These are phyloP conservation scores for Procambarus virginalis DNA, from an alignment of 1,140 invertebrate species.

Conservation along the genomic window DNA sequence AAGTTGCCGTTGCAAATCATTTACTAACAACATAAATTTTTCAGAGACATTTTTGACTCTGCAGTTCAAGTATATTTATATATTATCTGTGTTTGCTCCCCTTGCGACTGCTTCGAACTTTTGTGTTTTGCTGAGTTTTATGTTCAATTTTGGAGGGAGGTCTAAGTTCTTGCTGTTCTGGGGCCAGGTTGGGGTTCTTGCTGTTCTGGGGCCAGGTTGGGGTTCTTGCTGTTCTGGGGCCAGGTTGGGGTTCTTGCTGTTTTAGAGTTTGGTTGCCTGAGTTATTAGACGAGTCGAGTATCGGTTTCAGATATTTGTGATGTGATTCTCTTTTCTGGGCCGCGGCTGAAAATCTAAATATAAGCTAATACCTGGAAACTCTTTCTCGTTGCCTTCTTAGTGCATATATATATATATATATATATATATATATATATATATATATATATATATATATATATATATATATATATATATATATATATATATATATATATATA, in stretches of 20 bases:
- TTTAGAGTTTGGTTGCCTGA: neutral
- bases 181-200: no score
- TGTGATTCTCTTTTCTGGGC: neutral
- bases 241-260: neutral
- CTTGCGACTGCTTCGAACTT: neutral
- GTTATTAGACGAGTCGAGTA: neutral
- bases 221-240: neutral
- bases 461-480: neutral
- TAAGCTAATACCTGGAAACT: neutral
- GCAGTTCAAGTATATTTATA: neutral
- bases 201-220: no score
- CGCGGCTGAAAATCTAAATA: neutral
- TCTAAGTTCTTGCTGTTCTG: no score
- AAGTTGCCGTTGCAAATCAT: neutral
- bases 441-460: conserved; percentile 11
- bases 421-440: conserved; percentile 11
- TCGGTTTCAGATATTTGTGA: conserved; percentile 4
- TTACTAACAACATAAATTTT: neutral
- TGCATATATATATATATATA: neutral
- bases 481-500: no score
- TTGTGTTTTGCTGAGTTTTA: neutral
- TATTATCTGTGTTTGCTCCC: neutral
- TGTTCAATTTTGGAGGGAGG: no score
- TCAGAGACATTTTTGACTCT: neutral
- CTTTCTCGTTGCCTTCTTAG: neutral